Base-by-base conservation (phyloP, 1,140 invertebrate genomes). In the Ctenoplectra terminalis region DNA sequence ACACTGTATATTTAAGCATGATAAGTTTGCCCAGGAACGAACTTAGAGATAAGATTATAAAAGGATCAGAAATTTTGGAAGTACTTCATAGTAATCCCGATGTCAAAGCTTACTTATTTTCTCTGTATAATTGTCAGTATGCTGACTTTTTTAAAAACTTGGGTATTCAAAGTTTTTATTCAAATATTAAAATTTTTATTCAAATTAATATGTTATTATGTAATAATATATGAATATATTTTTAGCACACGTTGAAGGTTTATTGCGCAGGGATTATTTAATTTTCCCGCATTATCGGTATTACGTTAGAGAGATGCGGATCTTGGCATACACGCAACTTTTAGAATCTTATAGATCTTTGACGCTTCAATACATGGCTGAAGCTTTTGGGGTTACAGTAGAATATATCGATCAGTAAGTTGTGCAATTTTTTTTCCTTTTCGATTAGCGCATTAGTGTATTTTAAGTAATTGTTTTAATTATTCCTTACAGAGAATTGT, bases 91-190 rank as follows among this genome's bases (percentile, higher is more conserved):
- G 96, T 84, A 96, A 97, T 93, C 96, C 96, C 5, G 97, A 98
- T 88, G 96, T 99, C 0, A 96, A 98, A 88, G 96, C 97, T 84
- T 99, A 98, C 91, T 95, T 99, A 1, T 98, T 99, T 88, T 99
- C 99, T 0, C 94, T 99, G 6, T 99, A 99, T 93, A 97, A 99
- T 89, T 99, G 99, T 89, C 97, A 99, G 81, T 99, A 99, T 94
- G 97, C 96, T 50, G 97, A 99, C 82, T 99, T 99, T 93, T 99
- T 99, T 94, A 96, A 96, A 78, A 96, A 97, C 91, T 94, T 99
- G 74, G 97, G 97, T 97, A 95, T 94, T 91, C 85, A 23, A 1
- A 56, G 23, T 40, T 61, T 69, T 26, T 61, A 61, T 46, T 66
- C 0, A 46, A 37, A 0, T 2, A 34, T 50, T 34, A 13, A 60